Base-by-base conservation (phyloP, 2,797 vertebrate species). In the Meda fulgida region DNA sequence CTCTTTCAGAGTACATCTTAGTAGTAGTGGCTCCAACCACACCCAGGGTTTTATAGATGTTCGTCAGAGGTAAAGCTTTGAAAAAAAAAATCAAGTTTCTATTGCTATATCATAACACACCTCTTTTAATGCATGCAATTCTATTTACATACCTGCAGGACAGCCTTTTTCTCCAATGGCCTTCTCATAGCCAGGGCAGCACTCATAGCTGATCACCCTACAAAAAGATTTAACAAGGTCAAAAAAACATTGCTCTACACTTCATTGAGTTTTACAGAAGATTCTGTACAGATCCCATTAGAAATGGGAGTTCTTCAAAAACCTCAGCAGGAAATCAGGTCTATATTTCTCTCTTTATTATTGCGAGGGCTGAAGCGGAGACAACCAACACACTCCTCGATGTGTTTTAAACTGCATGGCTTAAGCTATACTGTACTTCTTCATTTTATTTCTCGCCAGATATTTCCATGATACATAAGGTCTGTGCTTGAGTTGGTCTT, bases 171-270 rank as follows among this genome's bases (percentile, higher is more conserved):
- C 97, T 92, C 97, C 97, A 0, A 95, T 93, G 84, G 98, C 94
- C 90, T 92, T 98, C 92, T 99, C 98, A 87, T 99, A 99, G 58
- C 98, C 98, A 23, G 98, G 98, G 80, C 98, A 99, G 91, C 98
- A 99, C 91, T 99, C 98, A 0, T 99, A 99, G 83, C 95, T 96
- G 93, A 99, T 96, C 86, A 98, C 92, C 82, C 98, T 99, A 92
- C 26, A 82, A 91, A 87, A 70, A 26, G 16, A 46, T n/a, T 46
- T 7, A 82, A 19, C 36, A 78, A 58, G 7, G 51, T 65, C 2
- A 51, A 81, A 69, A 65, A 76, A 69, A 72, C n/a, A 43, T 8
- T 29, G 26, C 11, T 29, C 26, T 14, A 63, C 14, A 13, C 36
- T 78, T 26, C 1, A 73, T 46, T 48, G 34, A 34, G 23, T 21